Conservation (phyloP, 1,140 invertebrate species). For the Sarcophaga peregrina region DNA sequence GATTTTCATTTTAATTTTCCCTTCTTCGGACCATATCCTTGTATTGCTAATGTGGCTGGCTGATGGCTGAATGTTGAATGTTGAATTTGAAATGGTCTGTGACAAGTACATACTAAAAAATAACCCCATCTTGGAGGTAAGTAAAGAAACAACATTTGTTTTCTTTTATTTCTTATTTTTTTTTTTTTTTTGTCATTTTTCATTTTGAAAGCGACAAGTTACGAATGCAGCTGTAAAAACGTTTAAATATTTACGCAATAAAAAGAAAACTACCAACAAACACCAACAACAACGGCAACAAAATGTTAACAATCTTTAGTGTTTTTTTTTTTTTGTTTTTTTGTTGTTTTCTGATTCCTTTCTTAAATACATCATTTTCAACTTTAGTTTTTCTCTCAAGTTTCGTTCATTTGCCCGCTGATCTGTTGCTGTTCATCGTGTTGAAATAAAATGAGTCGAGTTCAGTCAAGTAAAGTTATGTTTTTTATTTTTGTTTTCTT, state of each 20-base stretch:
- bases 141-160: neutral
- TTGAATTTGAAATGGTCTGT: neutral
- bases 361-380: slow-evolving; percentile 39
- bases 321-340: slow-evolving; percentile 4
- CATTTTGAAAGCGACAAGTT: neutral
- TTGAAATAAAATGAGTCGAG: neutral
- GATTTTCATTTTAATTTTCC: too few species aligned
- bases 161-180: too few species aligned
- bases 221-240: slow-evolving; percentile 34
- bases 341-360: neutral
- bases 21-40: too few species aligned
- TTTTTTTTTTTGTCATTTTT: too few species aligned
- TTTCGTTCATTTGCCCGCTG: slow-evolving; percentile 17
- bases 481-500: neutral
- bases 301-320: slow-evolving; percentile 38
- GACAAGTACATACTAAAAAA: neutral
- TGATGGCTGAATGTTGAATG: too few species aligned
- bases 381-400: neutral
- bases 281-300: slow-evolving; percentile 14
- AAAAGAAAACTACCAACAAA: slow-evolving; percentile 29
- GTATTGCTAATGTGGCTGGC: too few species aligned
- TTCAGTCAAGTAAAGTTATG: slow-evolving; percentile 13
- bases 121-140: slow-evolving; percentile 29
- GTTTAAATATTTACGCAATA: slow-evolving; percentile 40
- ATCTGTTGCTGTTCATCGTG: neutral